Conservation (phyloP, 2,888 invertebrate species). For the Cryptocephalus moraei region DNA sequence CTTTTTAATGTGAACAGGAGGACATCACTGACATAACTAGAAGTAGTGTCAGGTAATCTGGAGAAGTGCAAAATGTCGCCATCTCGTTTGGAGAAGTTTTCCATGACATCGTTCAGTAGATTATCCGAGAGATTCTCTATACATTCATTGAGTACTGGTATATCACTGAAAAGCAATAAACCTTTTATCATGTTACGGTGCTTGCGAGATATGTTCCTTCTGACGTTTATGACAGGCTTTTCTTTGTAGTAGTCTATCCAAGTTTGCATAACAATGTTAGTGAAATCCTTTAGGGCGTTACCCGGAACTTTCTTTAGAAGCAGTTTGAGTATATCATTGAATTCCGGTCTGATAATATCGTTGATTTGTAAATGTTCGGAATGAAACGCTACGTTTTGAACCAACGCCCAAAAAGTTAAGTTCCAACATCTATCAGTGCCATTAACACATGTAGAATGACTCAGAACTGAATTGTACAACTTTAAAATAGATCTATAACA, state of each 20-base stretch:
- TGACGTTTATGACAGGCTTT: slow-evolving; percentile 15
- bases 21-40: too few species aligned
- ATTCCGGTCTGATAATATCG: slow-evolving; percentile 9
- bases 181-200: slow-evolving; percentile 27
- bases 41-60: too few species aligned
- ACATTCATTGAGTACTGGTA: too few species aligned
- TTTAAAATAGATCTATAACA: slow-evolving; percentile 15
- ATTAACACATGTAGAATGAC: slow-evolving; percentile 7
- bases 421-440: slow-evolving; percentile 14
- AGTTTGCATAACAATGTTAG: neutral
- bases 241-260: slow-evolving; percentile 1
- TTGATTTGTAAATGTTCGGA: slow-evolving; percentile 11
- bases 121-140: too few species aligned
- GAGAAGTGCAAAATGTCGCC: too few species aligned
- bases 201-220: slow-evolving; percentile 17
- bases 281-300: slow-evolving; percentile 6
- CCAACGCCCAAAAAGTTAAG: slow-evolving; percentile 17
- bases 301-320: slow-evolving; percentile 12
- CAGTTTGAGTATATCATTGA: slow-evolving; percentile 12
- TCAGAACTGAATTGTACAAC: slow-evolving; percentile 8
- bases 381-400: slow-evolving; percentile 20
- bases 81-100: too few species aligned
- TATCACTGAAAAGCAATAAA: slow-evolving; percentile 4
- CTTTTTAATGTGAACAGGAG: too few species aligned
- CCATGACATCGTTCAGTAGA: too few species aligned